Evolutionary conservation across 2,113 vertebrate genomes (phyloP).

Genomic region (Gnathonemus echidnorhynchus): DNA sequence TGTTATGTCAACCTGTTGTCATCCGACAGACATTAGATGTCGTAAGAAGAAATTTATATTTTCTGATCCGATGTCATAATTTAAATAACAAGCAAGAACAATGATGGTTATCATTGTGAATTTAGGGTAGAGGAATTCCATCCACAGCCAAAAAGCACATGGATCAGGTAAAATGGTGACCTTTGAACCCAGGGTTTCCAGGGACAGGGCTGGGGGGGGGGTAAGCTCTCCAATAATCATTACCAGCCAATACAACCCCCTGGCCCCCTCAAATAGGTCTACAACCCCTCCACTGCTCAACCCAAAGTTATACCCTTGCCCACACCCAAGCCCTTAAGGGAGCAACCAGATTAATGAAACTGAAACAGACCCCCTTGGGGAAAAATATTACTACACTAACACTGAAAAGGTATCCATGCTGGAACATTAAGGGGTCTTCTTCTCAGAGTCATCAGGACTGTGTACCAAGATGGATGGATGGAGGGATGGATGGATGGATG

Average conservation of each 20-base stretch:
- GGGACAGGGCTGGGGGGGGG: neutral
- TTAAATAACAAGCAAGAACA: neutral
- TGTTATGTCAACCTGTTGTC: neutral
- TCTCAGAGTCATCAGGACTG: neutral
- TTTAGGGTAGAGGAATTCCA: neutral
- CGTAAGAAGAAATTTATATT: neutral
- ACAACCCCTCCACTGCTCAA: neutral
- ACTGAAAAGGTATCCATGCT: neutral
- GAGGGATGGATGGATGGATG: neutral
- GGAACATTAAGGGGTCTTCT: neutral
- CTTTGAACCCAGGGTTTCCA: neutral
- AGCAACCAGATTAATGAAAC: neutral
- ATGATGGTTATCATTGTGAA: neutral
- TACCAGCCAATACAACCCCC: neutral
- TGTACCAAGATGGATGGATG: neutral
- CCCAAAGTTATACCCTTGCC: neutral
- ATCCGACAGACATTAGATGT: neutral
- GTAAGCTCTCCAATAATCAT: too few relatives aligned
- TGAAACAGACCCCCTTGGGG: neutral
- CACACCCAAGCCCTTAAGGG: neutral
- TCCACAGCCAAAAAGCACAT: neutral
- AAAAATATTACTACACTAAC: neutral
- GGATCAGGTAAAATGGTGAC: neutral
- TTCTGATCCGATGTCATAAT: neutral
- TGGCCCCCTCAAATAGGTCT: too few relatives aligned